These are phyloP conservation scores for Clarias gariepinus DNA, from an alignment of 2,113 vertebrate genomes.

Conservation along the genomic window DNA sequence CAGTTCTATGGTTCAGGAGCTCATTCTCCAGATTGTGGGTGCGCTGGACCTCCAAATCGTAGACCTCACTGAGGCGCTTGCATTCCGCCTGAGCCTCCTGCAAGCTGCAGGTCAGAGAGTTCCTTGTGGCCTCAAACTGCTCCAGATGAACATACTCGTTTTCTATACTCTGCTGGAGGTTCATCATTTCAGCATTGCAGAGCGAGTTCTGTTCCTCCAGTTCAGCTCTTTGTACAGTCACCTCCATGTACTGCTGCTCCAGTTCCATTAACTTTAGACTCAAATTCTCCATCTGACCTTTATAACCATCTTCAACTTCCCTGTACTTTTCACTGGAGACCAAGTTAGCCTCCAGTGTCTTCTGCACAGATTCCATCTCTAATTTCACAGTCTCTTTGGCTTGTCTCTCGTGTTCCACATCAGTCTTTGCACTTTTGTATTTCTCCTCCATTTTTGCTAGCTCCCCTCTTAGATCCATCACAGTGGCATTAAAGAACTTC, in stretches of 20 bases:
- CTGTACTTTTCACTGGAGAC: conserved; percentile 69
- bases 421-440: conserved; percentile 63
- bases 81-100: conserved; percentile 75
- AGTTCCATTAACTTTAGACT: conserved; percentile 67
- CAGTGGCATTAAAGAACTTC: conserved; percentile 65
- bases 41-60: conserved; percentile 65
- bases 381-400: conserved; percentile 75
- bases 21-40: conserved; percentile 70
- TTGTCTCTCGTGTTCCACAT: conserved; percentile 58
- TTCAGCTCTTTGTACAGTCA: conserved; percentile 61
- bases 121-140: conserved; percentile 74
- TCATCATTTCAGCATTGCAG: conserved; percentile 67
- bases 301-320: conserved; percentile 68
- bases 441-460: conserved; percentile 71
- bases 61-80: conserved; percentile 62
- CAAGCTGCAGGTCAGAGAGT: conserved; percentile 66
- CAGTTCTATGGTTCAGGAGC: conserved; percentile 64
- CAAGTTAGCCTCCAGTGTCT: conserved; percentile 70
- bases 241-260: conserved; percentile 67
- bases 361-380: conserved; percentile 72
- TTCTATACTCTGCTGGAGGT: conserved; percentile 68
- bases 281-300: conserved; percentile 66
- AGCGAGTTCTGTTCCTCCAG: conserved; percentile 66
- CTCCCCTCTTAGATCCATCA: conserved; percentile 73
- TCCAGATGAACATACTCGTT: conserved; percentile 67